Base-by-base conservation (phyloP, 35 echinoderm and acorn worm genomes). In the Ophiothrix spiculata region DNA sequence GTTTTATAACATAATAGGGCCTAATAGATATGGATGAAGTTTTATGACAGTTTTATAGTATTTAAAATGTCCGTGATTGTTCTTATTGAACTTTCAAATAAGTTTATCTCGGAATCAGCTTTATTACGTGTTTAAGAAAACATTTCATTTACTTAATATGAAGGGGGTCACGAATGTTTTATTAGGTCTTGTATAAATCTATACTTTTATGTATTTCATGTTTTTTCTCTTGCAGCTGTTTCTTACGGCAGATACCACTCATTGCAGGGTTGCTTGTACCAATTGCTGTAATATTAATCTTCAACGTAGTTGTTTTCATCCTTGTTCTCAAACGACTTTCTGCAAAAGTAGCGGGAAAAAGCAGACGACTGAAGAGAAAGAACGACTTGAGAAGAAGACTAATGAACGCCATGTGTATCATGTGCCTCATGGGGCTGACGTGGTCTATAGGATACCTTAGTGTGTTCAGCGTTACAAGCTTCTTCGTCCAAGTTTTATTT, bases 341-440 rank as follows among this genome's bases (percentile, higher is more conserved):
- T 39, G 32, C 80, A 37, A 89, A 75, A 49, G 81, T 56, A 19
- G 32, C 79, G 14, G 31, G 46, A 34, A 31, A 36, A 31, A 82
- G 74, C 14, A 34, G 60, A 31, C 10, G 21, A 25, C 23, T 42
- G 38, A 39, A 31, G 64, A 89, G 35, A 40, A 38, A 8, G 35
- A 40, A 37, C 21, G 38, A 45, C 17, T 10, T 19, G 6, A 6
- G 42, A 49, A 49, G 42, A 49, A 6, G 42, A 19, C 19, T 49
- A 6, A 49, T 49, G 42, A 91, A 91, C 36, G 83, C 89, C 46
- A 3, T 91, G 35, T 80, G 83, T 38, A 86, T 91, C 34, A 33
- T 86, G 16, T 75, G 78, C 40, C 77, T 91, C 35, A 85, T 91
- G 75, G 89, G 89, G 16, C 39, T 91, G 16, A 91, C 89, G 0